Conservation (phyloP, 2,113 vertebrate species). For the Xiphorhynchus elegans region DNA sequence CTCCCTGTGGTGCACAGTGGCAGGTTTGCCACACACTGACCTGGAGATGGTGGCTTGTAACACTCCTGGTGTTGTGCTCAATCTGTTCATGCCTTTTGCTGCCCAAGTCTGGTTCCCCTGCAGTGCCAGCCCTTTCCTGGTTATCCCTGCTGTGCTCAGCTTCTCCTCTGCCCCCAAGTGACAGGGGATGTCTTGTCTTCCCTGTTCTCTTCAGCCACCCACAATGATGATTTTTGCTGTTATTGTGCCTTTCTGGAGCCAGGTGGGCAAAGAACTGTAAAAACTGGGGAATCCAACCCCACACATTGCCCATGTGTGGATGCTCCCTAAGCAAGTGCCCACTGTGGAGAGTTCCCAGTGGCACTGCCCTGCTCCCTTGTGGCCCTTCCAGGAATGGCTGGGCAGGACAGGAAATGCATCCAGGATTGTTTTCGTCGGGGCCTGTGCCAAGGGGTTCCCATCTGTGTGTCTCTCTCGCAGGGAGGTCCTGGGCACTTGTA, state of each 20-base stretch:
- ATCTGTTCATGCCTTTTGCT: not conserved
- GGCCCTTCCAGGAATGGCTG: not conserved
- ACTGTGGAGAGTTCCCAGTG: not conserved
- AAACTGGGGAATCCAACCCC: not conserved
- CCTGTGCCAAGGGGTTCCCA: not conserved
- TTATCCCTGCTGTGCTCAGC: not conserved
- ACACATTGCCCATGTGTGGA: accelerated
- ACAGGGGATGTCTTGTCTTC: not conserved
- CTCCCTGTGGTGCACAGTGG: not conserved
- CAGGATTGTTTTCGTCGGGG: not conserved
- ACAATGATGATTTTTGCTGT: not conserved
- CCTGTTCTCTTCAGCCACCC: not conserved
- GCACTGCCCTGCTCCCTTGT: not conserved
- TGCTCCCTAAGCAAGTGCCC: not conserved
- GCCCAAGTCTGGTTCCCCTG: not conserved
- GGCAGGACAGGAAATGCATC: accelerated
- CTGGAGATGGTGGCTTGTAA: not conserved
- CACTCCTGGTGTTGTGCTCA: not conserved
- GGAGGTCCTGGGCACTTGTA: conserved; percentile 95
- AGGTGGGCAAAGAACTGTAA: not conserved
- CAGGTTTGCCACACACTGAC: not conserved
- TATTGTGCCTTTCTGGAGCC: not conserved
- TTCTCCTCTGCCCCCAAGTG: not conserved
- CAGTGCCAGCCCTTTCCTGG: not conserved
- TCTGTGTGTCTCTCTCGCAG: conserved; percentile 67